Percentiles rank a stretch among this genome's conserved stretches.
Conservation (phyloP, 2,888 invertebrate species). For the Synanthedon myopaeformis region DNA sequence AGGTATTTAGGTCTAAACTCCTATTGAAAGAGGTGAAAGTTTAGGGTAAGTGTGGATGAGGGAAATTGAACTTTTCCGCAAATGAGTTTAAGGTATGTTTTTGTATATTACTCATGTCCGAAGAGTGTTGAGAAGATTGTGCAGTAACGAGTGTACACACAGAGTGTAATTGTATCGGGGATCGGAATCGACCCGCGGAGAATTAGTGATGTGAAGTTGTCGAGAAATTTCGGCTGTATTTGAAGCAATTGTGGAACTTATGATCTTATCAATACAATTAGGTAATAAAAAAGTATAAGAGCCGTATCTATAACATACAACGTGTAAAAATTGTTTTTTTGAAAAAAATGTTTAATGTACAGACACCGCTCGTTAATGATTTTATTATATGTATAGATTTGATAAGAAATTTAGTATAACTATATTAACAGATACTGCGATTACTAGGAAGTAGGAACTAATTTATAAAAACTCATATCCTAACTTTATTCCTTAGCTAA, state of each 20-base stretch:
- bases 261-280: background rate
- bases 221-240: constrained; percentile 16
- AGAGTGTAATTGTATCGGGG: constrained; percentile 67
- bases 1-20: constrained; percentile 69
- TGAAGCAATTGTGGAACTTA: constrained; percentile 25
- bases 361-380: no score
- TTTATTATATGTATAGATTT: no score
- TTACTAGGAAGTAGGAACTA: no score
- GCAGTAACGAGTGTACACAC: constrained; percentile 63
- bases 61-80: constrained; percentile 24
- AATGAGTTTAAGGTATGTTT: constrained; percentile 22
- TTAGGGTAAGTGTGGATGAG: constrained; percentile 28
- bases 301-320: no score
- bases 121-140: constrained; percentile 59
- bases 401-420: no score
- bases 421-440: no score
- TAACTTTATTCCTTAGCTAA: no score
- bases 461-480: no score
- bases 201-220: constrained; percentile 31
- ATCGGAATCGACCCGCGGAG: constrained; percentile 46
- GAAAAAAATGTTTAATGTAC: no score
- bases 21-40: constrained; percentile 70
- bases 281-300: constrained; percentile 2
- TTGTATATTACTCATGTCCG: constrained; percentile 16
- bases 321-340: no score